Evolutionary conservation across 2,888 invertebrate genomes (phyloP).

Genomic region (Calliphora vomitoria): DNA sequence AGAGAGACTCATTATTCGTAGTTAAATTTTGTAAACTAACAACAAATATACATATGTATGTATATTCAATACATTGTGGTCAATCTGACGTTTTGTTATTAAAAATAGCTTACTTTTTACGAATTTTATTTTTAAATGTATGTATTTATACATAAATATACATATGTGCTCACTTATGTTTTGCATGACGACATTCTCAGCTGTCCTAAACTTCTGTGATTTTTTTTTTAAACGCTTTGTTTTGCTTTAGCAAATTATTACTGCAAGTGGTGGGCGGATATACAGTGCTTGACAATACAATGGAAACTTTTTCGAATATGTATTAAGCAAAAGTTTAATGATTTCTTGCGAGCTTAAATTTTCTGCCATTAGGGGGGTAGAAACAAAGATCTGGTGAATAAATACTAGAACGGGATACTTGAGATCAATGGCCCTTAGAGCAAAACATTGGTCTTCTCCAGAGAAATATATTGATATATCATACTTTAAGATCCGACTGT

Average conservation of each 20-base stretch:
- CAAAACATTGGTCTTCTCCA: too few species aligned
- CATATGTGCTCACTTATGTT: neutral
- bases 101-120: neutral
- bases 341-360: too few species aligned
- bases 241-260: neutral
- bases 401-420: too few species aligned
- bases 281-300: too few species aligned
- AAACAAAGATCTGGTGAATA: too few species aligned
- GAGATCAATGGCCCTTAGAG: too few species aligned
- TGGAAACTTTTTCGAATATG: too few species aligned
- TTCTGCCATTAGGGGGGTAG: too few species aligned
- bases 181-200: neutral
- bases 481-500: too few species aligned
- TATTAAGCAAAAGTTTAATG: too few species aligned
- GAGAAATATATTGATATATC: too few species aligned
- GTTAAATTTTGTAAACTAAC: neutral
- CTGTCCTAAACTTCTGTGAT: neutral
- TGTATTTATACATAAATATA: neutral
- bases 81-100: neutral
- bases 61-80: neutral
- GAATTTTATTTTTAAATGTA: neutral
- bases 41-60: neutral
- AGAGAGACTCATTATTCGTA: too few species aligned
- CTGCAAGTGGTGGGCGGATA: neutral
- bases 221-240: neutral